These are phyloP conservation scores for Panagrolaimus sp. DNA, from an alignment of 1,140 invertebrate species.

Conservation along the genomic window DNA sequence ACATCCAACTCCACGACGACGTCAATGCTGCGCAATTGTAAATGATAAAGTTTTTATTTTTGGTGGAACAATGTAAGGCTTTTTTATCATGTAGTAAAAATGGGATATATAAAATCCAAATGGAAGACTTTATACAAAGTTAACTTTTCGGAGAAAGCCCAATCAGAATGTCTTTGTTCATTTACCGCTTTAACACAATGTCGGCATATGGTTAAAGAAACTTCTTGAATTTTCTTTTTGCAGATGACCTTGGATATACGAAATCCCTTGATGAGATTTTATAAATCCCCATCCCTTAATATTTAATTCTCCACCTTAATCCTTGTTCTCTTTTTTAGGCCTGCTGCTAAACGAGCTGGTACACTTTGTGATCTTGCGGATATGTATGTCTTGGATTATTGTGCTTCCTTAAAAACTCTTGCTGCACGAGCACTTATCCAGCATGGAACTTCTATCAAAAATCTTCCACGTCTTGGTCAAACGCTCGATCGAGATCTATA, in stretches of 20 bases:
- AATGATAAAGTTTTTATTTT: conserved; percentile 72
- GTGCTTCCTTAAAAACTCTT: not conserved
- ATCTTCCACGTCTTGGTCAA: not conserved
- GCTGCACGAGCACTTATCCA: not conserved
- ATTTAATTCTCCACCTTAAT: too few relatives aligned
- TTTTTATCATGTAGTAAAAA: not conserved
- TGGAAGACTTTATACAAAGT: too few relatives aligned
- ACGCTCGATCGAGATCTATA: not conserved
- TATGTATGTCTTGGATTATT: conserved; percentile 7
- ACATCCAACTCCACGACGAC: conserved; percentile 67
- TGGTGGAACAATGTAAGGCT: conserved; percentile 70
- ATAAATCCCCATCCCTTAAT: too few relatives aligned
- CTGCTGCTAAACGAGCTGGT: not conserved
- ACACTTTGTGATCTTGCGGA: not conserved
- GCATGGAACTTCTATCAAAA: too few relatives aligned
- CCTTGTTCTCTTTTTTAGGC: not conserved
- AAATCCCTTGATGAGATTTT: too few relatives aligned
- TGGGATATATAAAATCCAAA: not conserved
- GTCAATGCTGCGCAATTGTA: conserved; percentile 73
- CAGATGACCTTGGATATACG: too few relatives aligned
- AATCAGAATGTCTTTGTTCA: too few relatives aligned
- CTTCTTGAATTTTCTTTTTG: too few relatives aligned
- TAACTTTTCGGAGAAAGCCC: too few relatives aligned
- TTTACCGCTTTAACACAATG: too few relatives aligned
- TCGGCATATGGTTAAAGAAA: too few relatives aligned